Evolutionary conservation across 2,113 vertebrate species (phyloP).

Genomic region (Peromyscus leucopus): DNA sequence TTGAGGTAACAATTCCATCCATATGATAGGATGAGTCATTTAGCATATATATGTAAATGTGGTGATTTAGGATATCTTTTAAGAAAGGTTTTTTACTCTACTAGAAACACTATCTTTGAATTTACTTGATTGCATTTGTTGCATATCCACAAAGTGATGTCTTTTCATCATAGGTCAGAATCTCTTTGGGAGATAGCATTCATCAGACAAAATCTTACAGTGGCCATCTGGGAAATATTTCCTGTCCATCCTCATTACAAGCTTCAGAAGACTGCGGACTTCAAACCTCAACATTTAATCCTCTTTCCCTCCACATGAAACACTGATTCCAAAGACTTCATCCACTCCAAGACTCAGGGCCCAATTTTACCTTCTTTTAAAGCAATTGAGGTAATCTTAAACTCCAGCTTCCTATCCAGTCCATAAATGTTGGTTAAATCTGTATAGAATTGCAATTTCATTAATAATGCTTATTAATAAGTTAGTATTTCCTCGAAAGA

Average conservation of each 20-base stretch:
- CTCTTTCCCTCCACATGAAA: constrained; percentile 70
- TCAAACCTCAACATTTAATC: constrained; percentile 70
- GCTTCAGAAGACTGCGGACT: constrained; percentile 64
- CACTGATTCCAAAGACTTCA: constrained; percentile 63
- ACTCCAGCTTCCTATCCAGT: constrained; percentile 32
- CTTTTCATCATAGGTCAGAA: constrained; percentile 89
- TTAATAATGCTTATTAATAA: constrained; percentile 5
- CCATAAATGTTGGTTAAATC: constrained; percentile 5
- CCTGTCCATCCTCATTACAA: constrained; percentile 83
- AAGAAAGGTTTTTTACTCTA: constrained; percentile 26
- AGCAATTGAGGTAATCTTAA: constrained; percentile 83
- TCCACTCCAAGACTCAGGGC: constrained; percentile 76
- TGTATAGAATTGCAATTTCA: constrained; percentile 32
- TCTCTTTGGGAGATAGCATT: constrained; percentile 95
- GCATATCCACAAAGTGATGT: background rate
- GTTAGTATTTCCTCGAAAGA: constrained; percentile 13
- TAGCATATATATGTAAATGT: constrained; percentile 41
- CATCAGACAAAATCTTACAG: constrained; percentile 88
- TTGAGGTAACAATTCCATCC: constrained; percentile 88
- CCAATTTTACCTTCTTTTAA: constrained; percentile 78
- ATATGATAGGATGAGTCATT: constrained; percentile 27
- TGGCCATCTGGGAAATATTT: constrained; percentile 85
- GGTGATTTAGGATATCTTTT: constrained; percentile 18
- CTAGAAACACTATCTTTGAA: background rate
- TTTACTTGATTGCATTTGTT: background rate